Percentiles rank a stretch among this genome's conserved stretches.
Conservation (phyloP, 1,140 invertebrate species). For the Heliothis subflexa region DNA sequence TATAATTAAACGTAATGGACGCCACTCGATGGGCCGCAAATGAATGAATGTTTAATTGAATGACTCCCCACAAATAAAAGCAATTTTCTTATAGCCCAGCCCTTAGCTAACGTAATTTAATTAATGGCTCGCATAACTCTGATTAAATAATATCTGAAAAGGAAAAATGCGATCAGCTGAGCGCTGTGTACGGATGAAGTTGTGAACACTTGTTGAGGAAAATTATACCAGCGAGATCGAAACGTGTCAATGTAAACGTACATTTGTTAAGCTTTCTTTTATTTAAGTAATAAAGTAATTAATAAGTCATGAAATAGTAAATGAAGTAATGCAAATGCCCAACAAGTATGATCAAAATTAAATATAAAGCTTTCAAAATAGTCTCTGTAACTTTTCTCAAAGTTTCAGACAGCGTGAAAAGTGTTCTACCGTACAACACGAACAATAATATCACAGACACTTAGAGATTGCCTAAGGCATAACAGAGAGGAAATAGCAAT, state of each 20-base stretch:
- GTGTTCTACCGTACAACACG: neutral
- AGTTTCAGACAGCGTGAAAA: neutral
- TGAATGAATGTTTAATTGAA: constrained; percentile 79
- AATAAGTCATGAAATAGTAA: neutral
- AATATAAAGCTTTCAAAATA: neutral
- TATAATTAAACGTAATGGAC: constrained; percentile 76
- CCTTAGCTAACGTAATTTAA: constrained; percentile 72
- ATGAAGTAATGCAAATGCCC: too few species aligned
- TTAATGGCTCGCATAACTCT: constrained; percentile 74
- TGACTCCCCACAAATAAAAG: constrained; percentile 78
- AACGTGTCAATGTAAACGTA: too few species aligned
- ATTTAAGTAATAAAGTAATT: neutral
- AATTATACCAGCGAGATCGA: neutral
- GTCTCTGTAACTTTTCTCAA: neutral
- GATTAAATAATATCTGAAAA: constrained; percentile 72
- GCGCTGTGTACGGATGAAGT: constrained; percentile 10
- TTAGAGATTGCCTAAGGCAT: constrained; percentile 56
- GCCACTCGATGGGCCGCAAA: constrained; percentile 70
- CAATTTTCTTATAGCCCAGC: constrained; percentile 75
- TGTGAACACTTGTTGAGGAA: constrained; percentile 16
- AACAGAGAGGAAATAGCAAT: constrained; percentile 72
- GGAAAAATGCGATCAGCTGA: constrained; percentile 43
- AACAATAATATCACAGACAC: constrained; percentile 46
- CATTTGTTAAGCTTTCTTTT: neutral
- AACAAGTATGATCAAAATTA: too few species aligned